These are phyloP conservation scores for Poecile atricapillus DNA, from an alignment of 2,113 vertebrate genomes.

Conservation along the genomic window DNA sequence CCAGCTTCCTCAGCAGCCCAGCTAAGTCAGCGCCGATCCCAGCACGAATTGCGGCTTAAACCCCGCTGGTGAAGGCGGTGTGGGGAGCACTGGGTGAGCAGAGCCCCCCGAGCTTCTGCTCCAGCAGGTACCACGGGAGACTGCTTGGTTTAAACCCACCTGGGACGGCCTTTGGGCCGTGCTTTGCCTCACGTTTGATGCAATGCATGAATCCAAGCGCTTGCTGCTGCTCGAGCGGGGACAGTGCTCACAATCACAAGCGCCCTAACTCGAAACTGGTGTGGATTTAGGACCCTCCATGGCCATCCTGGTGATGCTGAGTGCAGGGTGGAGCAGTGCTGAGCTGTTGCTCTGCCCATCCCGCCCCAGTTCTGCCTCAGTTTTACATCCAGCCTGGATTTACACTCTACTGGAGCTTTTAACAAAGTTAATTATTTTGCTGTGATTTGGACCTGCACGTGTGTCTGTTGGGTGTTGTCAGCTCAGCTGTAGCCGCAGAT, in stretches of 20 bases:
- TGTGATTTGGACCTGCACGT: not conserved
- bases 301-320: accelerated
- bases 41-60: not conserved
- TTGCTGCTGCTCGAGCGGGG: not conserved
- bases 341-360: accelerated
- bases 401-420: not conserved
- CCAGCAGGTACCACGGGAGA: accelerated
- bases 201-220: accelerated
- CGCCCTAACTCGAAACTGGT: accelerated
- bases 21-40: accelerated
- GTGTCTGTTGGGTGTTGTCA: accelerated
- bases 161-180: not conserved
- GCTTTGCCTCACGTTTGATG: not conserved
- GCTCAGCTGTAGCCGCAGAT: not conserved
- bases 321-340: not conserved
- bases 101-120: not conserved
- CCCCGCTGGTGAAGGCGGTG: no score
- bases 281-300: not conserved
- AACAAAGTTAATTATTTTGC: not conserved
- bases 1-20: not conserved
- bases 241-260: not conserved
- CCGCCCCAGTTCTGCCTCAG: not conserved
- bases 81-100: accelerated
- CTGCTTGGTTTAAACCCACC: not conserved
- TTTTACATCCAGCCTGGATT: not conserved